Conservation (phyloP, 2,113 vertebrate species). For the Ariopsis seemanni region DNA sequence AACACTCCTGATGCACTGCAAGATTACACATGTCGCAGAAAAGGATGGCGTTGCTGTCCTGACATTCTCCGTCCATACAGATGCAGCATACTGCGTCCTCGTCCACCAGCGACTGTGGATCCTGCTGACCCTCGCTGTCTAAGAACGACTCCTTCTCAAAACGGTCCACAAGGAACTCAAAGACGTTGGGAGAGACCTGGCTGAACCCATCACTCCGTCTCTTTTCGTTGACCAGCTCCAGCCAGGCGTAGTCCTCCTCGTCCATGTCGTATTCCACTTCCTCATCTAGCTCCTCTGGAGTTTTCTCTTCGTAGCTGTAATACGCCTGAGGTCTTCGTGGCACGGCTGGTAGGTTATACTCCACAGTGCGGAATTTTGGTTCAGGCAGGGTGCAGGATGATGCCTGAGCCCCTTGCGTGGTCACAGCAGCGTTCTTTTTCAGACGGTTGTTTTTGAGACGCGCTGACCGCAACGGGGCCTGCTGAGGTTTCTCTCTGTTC, state of each 20-base stretch:
- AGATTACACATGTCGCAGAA: constrained; percentile 95
- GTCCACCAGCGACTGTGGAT: constrained; percentile 84
- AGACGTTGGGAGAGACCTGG: constrained; percentile 89
- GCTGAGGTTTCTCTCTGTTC: constrained; percentile 85
- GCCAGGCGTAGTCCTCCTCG: constrained; percentile 95
- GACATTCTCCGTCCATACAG: constrained; percentile 93
- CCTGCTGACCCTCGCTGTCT: constrained; percentile 85
- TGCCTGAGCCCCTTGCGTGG: constrained; percentile 66
- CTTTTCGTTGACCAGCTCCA: constrained; percentile 92
- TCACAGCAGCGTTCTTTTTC: constrained; percentile 82
- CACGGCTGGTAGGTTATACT: constrained; percentile 91
- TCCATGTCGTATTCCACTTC: constrained; percentile 99
- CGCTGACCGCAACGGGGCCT: constrained; percentile 80
- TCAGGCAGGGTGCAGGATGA: constrained; percentile 66
- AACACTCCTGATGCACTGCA: constrained; percentile 97
- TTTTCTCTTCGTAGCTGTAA: constrained; percentile 90
- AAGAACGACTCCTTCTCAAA: constrained; percentile 93
- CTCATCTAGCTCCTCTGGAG: constrained; percentile 89
- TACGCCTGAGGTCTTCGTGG: constrained; percentile 81
- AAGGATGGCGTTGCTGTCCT: constrained; percentile 95
- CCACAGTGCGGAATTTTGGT: constrained; percentile 88
- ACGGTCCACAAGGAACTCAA: constrained; percentile 95
- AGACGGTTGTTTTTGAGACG: constrained; percentile 86
- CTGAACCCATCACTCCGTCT: constrained; percentile 85
- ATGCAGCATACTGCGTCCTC: constrained; percentile 96